phyloP scores from a whole-genome alignment of 2,888 invertebrate species.

The Colletes collaris region DNA sequence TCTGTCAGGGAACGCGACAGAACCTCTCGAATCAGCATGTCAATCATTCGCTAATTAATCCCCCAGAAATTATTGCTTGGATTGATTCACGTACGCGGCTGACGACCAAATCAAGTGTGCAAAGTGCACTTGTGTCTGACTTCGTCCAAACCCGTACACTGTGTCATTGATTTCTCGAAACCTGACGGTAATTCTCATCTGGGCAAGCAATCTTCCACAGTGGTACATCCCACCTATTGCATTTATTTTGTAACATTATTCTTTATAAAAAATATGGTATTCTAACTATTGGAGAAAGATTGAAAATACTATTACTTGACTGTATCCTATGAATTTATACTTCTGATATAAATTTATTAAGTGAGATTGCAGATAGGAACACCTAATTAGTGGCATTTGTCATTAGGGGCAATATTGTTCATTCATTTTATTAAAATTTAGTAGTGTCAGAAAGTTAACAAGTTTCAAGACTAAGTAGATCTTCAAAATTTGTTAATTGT shows the following conservation, averaged over 20 bases:
- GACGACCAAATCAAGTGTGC: conserved; percentile 65
- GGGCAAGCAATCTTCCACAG: not conserved
- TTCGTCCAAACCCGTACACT: conserved; percentile 51
- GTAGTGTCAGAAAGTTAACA: no score
- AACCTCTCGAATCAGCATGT: conserved; percentile 65
- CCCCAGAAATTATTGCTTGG: conserved; percentile 68
- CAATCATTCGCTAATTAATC: conserved; percentile 72
- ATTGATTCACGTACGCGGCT: conserved; percentile 62
- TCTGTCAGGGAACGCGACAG: conserved; percentile 41
- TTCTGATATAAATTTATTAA: no score
- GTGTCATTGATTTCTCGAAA: conserved; percentile 56
- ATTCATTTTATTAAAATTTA: no score
- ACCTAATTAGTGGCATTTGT: no score
- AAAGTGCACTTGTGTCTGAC: conserved; percentile 65
- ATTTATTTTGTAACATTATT: not conserved
- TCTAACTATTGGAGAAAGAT: no score
- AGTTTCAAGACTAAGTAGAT: no score
- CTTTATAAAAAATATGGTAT: no score
- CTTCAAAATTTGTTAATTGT: no score
- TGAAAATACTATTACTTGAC: no score
- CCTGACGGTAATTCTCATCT: conserved; percentile 1
- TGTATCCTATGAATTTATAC: no score
- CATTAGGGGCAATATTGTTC: no score
- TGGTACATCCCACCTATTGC: not conserved
- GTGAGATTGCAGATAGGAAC: no score